phyloP scores from a whole-genome alignment of 2,888 invertebrate species.

The Stenoptilia bipunctidactyla region DNA sequence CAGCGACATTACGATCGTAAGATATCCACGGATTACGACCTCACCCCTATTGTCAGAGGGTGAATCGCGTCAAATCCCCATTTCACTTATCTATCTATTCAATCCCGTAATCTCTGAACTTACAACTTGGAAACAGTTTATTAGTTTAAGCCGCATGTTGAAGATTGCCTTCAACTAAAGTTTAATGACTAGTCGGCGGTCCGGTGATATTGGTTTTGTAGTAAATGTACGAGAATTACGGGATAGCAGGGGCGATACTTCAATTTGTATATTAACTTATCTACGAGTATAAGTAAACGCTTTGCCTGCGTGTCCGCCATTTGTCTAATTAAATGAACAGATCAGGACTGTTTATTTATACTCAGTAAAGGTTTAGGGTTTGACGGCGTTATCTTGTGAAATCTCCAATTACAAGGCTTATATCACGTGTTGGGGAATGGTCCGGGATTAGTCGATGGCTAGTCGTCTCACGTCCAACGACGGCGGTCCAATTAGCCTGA shows the following conservation, averaged over 20 bases:
- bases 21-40: conserved; percentile 50
- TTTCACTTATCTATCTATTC: conserved; percentile 29
- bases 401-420: conserved; percentile 56
- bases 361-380: conserved; percentile 43
- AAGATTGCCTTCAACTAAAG: conserved; percentile 10
- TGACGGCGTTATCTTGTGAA: conserved; percentile 63
- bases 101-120: conserved; percentile 30
- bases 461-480: conserved; percentile 61
- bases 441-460: conserved; percentile 49
- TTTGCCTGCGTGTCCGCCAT: no score
- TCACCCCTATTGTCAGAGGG: conserved; percentile 34
- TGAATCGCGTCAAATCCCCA: conserved; percentile 55
- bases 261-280: no score
- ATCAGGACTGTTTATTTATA: conserved; percentile 15
- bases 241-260: no score
- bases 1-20: conserved; percentile 55
- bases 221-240: no score
- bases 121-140: conserved; percentile 9
- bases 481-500: conserved; percentile 54
- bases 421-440: conserved; percentile 26
- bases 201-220: no score
- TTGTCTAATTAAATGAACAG: no score
- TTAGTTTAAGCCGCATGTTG: conserved; percentile 5
- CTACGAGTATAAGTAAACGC: no score
- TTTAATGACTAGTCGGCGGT: conserved; percentile 2